Percentiles rank a stretch among this genome's conserved stretches.
phyloP scores from a whole-genome alignment of 2,888 invertebrate genomes.

The Cheiracanthium punctorium region DNA sequence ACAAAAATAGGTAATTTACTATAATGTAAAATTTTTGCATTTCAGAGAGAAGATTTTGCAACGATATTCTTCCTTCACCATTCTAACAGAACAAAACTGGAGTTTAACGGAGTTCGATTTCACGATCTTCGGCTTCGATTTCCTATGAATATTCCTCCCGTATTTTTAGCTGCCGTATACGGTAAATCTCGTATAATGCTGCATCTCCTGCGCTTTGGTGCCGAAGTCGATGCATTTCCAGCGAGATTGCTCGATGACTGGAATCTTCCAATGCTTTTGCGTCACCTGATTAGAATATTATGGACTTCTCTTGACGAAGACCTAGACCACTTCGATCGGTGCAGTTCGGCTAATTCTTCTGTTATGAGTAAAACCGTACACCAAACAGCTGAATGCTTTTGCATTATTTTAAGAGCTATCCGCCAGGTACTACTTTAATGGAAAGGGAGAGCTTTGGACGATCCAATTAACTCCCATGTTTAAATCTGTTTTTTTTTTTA shows the following conservation, averaged over 20 bases:
- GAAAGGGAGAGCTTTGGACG: too few relatives aligned
- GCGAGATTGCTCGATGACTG: conserved; percentile 19
- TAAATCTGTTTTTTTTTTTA: too few relatives aligned
- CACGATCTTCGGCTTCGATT: conserved; percentile 23
- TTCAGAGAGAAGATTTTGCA: conserved; percentile 35
- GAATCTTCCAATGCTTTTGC: conserved; percentile 41
- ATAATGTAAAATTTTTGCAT: too few relatives aligned
- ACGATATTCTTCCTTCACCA: conserved; percentile 42
- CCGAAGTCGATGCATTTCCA: not conserved
- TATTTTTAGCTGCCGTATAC: conserved; percentile 41
- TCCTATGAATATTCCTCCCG: conserved; percentile 36
- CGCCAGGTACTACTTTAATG: conserved; percentile 36
- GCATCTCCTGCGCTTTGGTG: conserved; percentile 24
- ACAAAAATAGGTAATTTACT: too few relatives aligned
- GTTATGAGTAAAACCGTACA: conserved; percentile 25
- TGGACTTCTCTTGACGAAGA: conserved; percentile 30
- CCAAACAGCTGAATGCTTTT: conserved; percentile 25
- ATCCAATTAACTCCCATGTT: too few relatives aligned
- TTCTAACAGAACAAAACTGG: conserved; percentile 28
- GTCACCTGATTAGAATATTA: conserved; percentile 37
- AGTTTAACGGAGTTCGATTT: conserved; percentile 24
- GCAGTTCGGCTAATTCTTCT: not conserved
- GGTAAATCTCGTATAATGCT: conserved; percentile 27
- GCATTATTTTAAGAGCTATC: conserved; percentile 29
- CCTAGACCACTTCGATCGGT: not conserved